Conservation (phyloP, 2,888 invertebrate species). For the Dastarcus helophoroides region DNA sequence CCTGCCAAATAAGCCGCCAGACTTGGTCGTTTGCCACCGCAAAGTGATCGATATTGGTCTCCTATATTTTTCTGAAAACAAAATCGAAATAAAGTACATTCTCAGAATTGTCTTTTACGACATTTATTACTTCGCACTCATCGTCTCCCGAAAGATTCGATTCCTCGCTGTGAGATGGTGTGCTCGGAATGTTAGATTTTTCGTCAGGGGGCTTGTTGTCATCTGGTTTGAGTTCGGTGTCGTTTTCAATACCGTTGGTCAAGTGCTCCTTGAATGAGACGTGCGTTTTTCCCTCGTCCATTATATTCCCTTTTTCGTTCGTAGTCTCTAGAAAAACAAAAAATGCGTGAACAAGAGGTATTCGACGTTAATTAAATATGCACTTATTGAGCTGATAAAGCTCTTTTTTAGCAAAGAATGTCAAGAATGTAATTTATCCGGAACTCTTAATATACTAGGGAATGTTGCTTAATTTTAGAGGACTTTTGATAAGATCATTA, state of each 20-base stretch:
- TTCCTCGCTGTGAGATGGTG: conserved; percentile 4
- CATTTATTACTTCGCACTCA: conserved; percentile 10
- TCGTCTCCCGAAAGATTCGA: conserved; percentile 10
- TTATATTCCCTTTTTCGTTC: no score
- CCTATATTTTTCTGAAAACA: conserved; percentile 1
- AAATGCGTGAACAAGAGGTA: no score
- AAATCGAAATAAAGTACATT: not conserved
- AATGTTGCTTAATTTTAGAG: no score
- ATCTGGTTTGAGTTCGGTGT: conserved; percentile 7
- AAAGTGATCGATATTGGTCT: conserved; percentile 22
- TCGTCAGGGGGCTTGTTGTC: conserved; percentile 7
- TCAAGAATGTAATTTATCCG: no score
- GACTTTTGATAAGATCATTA: no score
- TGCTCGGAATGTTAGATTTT: conserved; percentile 4
- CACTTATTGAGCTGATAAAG: no score
- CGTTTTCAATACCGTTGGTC: conserved; percentile 26
- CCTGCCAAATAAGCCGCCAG: conserved; percentile 32
- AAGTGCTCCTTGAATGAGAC: conserved; percentile 21
- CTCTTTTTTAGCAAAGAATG: no score
- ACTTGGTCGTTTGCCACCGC: conserved; percentile 31
- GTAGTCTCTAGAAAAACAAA: no score
- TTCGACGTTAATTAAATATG: no score
- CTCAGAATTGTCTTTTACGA: not conserved
- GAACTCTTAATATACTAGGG: no score
- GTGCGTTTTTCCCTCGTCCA: conserved; percentile 16